Evolutionary conservation across 2,888 invertebrate genomes (phyloP).

Genomic region (Girardia tigrina): DNA sequence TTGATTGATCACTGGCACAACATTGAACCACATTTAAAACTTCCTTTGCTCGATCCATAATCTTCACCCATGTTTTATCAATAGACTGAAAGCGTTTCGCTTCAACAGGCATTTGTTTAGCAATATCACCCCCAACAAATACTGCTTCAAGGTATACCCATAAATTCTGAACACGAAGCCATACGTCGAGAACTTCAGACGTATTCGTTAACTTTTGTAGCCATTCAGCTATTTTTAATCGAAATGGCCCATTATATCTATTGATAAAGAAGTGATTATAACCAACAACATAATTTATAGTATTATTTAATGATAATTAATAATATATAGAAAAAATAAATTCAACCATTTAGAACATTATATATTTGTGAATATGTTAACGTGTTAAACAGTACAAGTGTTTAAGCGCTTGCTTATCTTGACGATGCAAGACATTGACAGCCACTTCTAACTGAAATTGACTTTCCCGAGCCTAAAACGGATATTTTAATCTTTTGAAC

Average conservation of each 20-base stretch:
- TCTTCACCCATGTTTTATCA: constrained; percentile 94
- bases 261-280: constrained; percentile 59
- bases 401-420: too few species aligned
- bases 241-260: constrained; percentile 86
- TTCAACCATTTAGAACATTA: too few species aligned
- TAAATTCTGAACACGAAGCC: constrained; percentile 89
- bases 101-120: constrained; percentile 70
- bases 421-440: too few species aligned
- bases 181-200: constrained; percentile 84
- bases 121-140: constrained; percentile 91
- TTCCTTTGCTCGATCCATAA: constrained; percentile 88
- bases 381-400: too few species aligned
- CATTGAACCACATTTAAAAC: constrained; percentile 85
- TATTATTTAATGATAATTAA: too few species aligned
- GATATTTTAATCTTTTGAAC: too few species aligned
- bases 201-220: constrained; percentile 81
- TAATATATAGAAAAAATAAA: too few species aligned
- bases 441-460: too few species aligned
- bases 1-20: constrained; percentile 81
- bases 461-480: too few species aligned
- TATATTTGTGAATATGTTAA: too few species aligned
- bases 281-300: too few species aligned
- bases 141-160: constrained; percentile 96
- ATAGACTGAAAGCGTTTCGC: constrained; percentile 67
- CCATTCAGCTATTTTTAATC: constrained; percentile 91